Base-by-base conservation (phyloP, 2,888 invertebrate genomes). In the Thalpophila matura region DNA sequence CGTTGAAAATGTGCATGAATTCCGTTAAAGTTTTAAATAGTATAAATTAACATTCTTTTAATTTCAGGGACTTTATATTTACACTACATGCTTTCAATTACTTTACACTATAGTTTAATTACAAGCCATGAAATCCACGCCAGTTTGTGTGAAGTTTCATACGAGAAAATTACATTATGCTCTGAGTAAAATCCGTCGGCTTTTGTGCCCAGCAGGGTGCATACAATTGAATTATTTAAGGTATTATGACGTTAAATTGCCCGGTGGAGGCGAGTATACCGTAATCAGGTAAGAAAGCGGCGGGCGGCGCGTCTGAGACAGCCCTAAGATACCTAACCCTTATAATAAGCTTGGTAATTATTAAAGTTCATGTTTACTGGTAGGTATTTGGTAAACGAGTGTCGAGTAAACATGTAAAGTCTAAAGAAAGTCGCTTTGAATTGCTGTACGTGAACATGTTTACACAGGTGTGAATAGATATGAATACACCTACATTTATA, bases 171-270 rank as follows among this genome's bases (percentile, higher is more conserved):
- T 75, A 73, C 59, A 77, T 83, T 82, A 81, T 69, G 71, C 72
- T 81, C 50, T 54, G 67, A 79, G 78, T 77, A 77, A 82, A 86
- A 83, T 84, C 82, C 80, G 80, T 79, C 80, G 76, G 84, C 76
- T 84, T 85, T 81, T 43, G 79, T 77, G 81, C 77, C 78, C 80
- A 76, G 82, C 80, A 79, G 81, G 78, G 80, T 83, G 86, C 84
- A 85, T 81, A 80, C 74, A 81, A 86, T 82, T 86, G 84, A 87
- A 86, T 89, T 87, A 86, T 86, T 86, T 82, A 87, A 80, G 72
- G 83, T 85, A 83, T 88, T 86, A 86, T 86, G 82, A 83, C 79
- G 83, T 80, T 81, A 87, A 85, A 86, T 86, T 86, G 83, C 78
- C 77, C 82, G 69, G 77, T 66, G 74, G 74, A 73, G 80, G 78